These are phyloP conservation scores for Magallana nippona DNA, from an alignment of 2,888 invertebrate genomes.

Conservation along the genomic window DNA sequence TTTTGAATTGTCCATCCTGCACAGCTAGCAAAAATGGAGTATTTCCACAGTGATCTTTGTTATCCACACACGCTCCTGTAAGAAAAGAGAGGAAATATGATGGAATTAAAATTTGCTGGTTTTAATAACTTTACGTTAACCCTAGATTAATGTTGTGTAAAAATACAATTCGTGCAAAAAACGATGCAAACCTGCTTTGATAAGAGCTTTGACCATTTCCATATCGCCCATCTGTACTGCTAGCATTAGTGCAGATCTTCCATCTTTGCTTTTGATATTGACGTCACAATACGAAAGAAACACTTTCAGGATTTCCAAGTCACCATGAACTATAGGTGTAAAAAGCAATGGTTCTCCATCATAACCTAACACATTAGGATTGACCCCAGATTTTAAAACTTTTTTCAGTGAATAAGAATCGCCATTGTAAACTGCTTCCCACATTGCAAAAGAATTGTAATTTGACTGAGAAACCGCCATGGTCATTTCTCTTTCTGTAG, in stretches of 20 bases:
- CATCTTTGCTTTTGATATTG: constrained; percentile 35
- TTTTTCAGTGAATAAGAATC: neutral
- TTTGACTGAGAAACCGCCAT: too few relatives aligned
- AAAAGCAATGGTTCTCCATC: constrained; percentile 11
- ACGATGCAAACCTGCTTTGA: neutral
- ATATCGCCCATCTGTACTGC: constrained; percentile 41
- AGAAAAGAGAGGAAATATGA: neutral
- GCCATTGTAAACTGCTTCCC: neutral
- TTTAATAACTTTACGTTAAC: too few relatives aligned
- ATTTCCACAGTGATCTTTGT: constrained; percentile 18
- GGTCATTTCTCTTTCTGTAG: too few relatives aligned
- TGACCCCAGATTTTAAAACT: neutral
- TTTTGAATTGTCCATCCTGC: constrained; percentile 33
- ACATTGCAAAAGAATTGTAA: too few relatives aligned
- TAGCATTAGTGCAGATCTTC: constrained; percentile 39
- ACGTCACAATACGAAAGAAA: neutral
- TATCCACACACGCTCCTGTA: constrained; percentile 30
- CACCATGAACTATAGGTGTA: neutral
- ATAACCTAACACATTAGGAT: neutral
- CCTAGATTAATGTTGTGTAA: too few relatives aligned
- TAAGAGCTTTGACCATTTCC: constrained; percentile 36
- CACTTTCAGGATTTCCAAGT: neutral
- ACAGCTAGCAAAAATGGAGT: constrained; percentile 28
- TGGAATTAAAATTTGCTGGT: neutral
- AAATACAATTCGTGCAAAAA: too few relatives aligned